Base-by-base conservation (phyloP, 2,113 vertebrate genomes). In the Vanacampus margaritifer region DNA sequence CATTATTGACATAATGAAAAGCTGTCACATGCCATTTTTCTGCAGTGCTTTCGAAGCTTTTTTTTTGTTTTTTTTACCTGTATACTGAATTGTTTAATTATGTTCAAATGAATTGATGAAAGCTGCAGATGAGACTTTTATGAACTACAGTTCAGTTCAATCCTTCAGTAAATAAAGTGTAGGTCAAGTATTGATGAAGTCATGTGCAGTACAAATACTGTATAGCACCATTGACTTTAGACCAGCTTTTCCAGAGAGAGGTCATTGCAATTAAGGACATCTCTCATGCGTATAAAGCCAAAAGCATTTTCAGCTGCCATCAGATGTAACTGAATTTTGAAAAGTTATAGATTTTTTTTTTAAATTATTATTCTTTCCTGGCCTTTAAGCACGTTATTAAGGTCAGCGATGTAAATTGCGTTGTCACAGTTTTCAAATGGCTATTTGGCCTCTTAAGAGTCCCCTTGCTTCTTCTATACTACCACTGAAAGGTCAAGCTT, bases 401-500 rank as follows among this genome's bases (percentile, higher is more conserved):
- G 73, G 81, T 84, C 72, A 68, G 16, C 26, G 23, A 64, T 48
- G 56, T 50, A 43, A 23, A 54, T 74, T 41, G 23, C 67, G 60
- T 68, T 79, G 72, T 68, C 71, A 71, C 74, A 28, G 53, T 73
- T 69, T 72, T n/a, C 62, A 69, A 75, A 67, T 0, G 39, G 61
- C 53, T 11, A 68, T 78, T 63, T 67, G 63, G 68, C 75, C 75
- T 73, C 14, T 60, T 71, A 79, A 48, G 57, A 32, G 53, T 68
- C 10, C 66, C 61, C 0, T 9, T 63, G 53, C 65, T 65, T 76
- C 63, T 66, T 79, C 79, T 72, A 75, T 73, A 75, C 67, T 73
- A 48, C 66, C 48, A 35, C 72, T 24, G 41, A 87, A 88, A 89
- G 86, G 86, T 88, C 87, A 87, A 76, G 74, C 86, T 80, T 84